phyloP scores from a whole-genome alignment of 2,888 invertebrate species.

The Pheosia tremula region DNA sequence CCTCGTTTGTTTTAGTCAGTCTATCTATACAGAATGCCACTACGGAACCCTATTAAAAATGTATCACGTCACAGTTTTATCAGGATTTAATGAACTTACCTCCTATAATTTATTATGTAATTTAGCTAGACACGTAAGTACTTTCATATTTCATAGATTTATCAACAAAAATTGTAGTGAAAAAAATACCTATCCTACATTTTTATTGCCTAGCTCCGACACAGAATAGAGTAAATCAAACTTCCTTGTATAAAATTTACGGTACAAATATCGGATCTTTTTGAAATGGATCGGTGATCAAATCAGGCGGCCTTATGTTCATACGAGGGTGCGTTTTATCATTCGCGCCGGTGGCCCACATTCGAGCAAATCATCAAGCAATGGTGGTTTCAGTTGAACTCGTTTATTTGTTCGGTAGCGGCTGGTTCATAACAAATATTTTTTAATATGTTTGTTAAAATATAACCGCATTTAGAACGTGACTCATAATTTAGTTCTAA shows the following conservation, averaged over 20 bases:
- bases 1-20: too few relatives aligned
- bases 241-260: neutral
- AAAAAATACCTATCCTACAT: neutral
- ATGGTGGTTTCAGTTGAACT: neutral
- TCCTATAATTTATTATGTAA: too few relatives aligned
- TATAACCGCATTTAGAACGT: neutral
- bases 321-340: slow-evolving; percentile 7
- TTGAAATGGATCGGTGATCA: slow-evolving; percentile 8
- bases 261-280: slow-evolving; percentile 1
- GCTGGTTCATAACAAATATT: neutral
- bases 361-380: slow-evolving; percentile 8
- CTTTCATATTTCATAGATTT: too few relatives aligned
- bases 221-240: neutral
- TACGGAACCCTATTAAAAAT: too few relatives aligned
- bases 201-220: neutral
- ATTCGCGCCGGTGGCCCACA: slow-evolving; percentile 21
- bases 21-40: too few relatives aligned
- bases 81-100: too few relatives aligned
- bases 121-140: too few relatives aligned
- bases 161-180: neutral
- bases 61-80: too few relatives aligned
- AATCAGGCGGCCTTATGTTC: slow-evolving; percentile 12
- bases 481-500: neutral
- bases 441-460: neutral
- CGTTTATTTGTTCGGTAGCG: neutral